A percentile compares a stretch with the other conserved stretches of the same genome.
Conservation (phyloP, 2,113 vertebrate genomes). For the Sigmodon hispidus region DNA sequence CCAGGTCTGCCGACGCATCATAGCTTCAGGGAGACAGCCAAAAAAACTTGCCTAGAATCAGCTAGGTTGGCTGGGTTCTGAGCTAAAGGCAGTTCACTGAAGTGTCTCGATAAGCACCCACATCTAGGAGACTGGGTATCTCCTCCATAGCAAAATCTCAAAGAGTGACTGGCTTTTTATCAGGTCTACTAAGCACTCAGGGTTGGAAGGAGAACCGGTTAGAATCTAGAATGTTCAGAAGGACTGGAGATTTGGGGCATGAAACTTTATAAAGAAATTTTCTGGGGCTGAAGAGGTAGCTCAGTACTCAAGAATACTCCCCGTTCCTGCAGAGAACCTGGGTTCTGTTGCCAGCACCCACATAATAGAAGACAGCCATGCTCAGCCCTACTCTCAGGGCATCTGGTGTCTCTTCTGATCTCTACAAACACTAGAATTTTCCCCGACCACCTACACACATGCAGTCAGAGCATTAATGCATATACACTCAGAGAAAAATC, state of each 20-base stretch:
- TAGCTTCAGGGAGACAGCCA: slow-evolving; percentile 22
- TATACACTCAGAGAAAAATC: neutral
- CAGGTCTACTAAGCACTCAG: neutral
- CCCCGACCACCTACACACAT: neutral
- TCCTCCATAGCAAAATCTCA: neutral
- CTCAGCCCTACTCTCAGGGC: neutral
- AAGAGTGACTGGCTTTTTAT: neutral
- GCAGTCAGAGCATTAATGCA: neutral
- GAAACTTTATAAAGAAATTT: neutral
- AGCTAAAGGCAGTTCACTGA: neutral
- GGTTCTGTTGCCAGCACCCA: neutral
- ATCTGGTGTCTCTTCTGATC: neutral
- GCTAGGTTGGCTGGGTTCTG: neutral
- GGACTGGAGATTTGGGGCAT: neutral
- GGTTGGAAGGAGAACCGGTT: neutral
- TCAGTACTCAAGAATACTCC: neutral
- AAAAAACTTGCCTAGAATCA: neutral
- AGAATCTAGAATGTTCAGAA: neutral
- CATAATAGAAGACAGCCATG: neutral
- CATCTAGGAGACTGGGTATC: neutral
- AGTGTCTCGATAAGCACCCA: neutral
- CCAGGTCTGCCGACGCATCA: neutral
- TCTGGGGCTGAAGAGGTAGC: neutral
- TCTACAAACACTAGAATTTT: neutral
- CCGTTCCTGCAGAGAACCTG: neutral